Base-by-base conservation (phyloP, 2,113 vertebrate species). In the Vulpes vulpes region DNA sequence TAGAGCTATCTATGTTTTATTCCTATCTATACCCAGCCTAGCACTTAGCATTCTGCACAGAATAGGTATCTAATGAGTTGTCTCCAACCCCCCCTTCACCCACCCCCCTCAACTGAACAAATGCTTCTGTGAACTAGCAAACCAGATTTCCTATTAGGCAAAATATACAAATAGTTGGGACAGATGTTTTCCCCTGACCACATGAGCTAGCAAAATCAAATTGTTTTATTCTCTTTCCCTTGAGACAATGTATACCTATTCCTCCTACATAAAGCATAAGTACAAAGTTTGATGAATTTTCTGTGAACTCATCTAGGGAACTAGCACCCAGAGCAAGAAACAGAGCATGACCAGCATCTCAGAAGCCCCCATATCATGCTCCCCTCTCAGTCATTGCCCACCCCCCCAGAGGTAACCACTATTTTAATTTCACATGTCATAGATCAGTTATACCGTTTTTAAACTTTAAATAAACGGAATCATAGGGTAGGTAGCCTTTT, bases 231-330 rank as follows among this genome's bases (percentile, higher is more conserved):
- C 19, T 95, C 23, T 86, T 87, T 67, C 49, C 67, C 80, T 92
- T 90, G 4, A 80, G 60, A 93, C 49, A 94, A 27, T 14, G 11
- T 74, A 94, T 49, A 91, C 1, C 20, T 64, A 89, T 78, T 59
- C 23, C 38, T 64, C 87, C 14, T 60, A 67, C 6, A 53, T 35
- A 94, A 91, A 71, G 38, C 9, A 2, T 55, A 89, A 93, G 49
- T 49, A 10, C 55, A 62, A 7, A 91, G 43, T 35, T 71, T 81
- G 82, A 91, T 94, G 43, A 96, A 84, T 89, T 91, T 85, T 96
- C 82, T 95, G 35, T 89, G 82, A 96, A 95, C 43, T 93, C 69
- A 80, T 19, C 9, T 51, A 95, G 27, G 25, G 69, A 94, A 92
- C 82, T 14, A 92, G 14, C 30, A 94, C 27, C n/a, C 69, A 92